Evolutionary conservation across 2,113 vertebrate species (phyloP).

Genomic region (Oreochromis spilurus): DNA sequence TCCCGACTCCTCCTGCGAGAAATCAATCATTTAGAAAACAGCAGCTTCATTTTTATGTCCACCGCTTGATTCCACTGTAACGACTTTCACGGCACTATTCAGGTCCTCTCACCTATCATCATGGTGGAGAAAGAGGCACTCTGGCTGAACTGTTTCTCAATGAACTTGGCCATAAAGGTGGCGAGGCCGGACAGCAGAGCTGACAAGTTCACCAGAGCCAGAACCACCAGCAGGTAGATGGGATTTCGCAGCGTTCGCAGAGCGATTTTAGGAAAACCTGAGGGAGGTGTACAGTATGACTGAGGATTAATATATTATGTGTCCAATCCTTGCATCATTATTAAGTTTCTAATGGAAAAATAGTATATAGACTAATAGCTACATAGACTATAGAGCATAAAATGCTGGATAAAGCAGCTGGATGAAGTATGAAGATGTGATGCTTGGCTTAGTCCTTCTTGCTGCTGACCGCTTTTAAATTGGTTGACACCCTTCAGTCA

Average conservation of each 20-base stretch:
- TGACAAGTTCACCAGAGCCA: constrained; percentile 84
- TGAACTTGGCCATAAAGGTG: constrained; percentile 90
- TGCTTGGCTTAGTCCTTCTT: fast-evolving
- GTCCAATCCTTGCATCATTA: background rate
- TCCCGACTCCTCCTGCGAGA: constrained; percentile 73
- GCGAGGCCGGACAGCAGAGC: constrained; percentile 83
- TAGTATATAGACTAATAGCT: background rate
- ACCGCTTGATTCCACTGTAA: background rate
- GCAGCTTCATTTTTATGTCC: background rate
- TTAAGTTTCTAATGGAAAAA: background rate
- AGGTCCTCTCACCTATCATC: constrained; percentile 77
- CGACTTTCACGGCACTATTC: background rate
- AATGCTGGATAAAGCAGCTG: background rate
- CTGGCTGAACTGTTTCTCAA: constrained; percentile 86
- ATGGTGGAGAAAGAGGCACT: constrained; percentile 80
- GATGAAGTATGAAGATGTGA: background rate
- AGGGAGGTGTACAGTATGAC: background rate
- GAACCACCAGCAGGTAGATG: constrained; percentile 83
- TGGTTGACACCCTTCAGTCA: background rate
- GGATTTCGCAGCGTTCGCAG: constrained; percentile 81
- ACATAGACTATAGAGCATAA: background rate
- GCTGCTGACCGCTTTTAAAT: background rate
- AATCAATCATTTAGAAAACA: background rate
- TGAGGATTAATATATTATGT: background rate
- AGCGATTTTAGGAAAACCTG: constrained; percentile 84